Conservation (phyloP, 2,888 invertebrate species). For the Stenolophus ochropezus region DNA sequence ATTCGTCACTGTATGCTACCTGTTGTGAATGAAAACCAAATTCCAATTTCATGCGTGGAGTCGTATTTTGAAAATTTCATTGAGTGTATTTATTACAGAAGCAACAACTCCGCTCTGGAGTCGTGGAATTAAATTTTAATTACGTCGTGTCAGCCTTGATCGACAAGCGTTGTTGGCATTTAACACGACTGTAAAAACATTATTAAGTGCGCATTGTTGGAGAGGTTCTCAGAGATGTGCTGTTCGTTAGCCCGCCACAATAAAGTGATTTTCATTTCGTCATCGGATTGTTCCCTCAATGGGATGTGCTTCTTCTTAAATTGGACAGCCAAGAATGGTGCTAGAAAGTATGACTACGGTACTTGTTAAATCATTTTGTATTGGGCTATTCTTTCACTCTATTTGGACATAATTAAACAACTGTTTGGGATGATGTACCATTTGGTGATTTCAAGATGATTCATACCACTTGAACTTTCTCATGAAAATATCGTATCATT, state of each 20-base stretch:
- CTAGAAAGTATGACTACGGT: not conserved
- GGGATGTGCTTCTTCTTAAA: not conserved
- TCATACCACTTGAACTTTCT: too few species aligned
- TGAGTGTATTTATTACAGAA: constrained; percentile 45
- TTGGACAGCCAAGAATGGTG: not conserved
- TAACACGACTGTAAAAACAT: constrained; percentile 51
- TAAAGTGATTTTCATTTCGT: constrained; percentile 28
- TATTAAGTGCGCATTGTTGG: constrained; percentile 44
- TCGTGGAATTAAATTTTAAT: constrained; percentile 53
- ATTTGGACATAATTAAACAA: not conserved
- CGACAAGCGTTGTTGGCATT: constrained; percentile 28
- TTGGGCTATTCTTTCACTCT: not conserved
- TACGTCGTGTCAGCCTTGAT: constrained; percentile 50
- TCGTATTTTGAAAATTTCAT: constrained; percentile 54
- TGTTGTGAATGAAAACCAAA: constrained; percentile 51
- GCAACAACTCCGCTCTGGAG: not conserved
- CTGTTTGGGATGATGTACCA: not conserved
- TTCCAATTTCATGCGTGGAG: constrained; percentile 54
- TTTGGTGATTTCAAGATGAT: too few species aligned
- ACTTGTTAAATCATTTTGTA: not conserved
- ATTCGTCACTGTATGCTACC: not conserved
- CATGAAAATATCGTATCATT: too few species aligned
- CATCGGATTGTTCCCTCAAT: constrained; percentile 22
- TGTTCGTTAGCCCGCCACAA: constrained; percentile 11
- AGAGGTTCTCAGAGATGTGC: constrained; percentile 36